Evolutionary conservation across 2,113 vertebrate genomes (phyloP).

Genomic region (Ascaphus truei): DNA sequence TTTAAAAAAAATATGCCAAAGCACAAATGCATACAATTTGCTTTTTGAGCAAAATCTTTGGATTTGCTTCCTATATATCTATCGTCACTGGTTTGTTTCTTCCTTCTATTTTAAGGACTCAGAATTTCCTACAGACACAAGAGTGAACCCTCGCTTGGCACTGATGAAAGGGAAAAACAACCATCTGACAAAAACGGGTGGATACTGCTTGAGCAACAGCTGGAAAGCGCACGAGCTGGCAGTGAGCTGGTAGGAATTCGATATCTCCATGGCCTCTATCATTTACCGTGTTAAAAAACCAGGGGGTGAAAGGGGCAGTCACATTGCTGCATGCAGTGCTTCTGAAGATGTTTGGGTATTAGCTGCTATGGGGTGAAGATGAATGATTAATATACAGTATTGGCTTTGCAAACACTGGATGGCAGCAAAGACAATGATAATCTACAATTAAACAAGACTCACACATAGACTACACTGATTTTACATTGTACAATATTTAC

Average conservation of each 20-base stretch:
- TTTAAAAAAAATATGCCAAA: too few species aligned
- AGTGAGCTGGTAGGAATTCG: slow-evolving; percentile 66
- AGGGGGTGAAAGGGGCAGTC: too few species aligned
- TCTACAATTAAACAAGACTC: not conserved
- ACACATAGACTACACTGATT: not conserved
- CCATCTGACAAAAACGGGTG: slow-evolving; percentile 39
- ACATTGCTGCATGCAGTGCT: too few species aligned
- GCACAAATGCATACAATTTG: too few species aligned
- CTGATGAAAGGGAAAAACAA: slow-evolving; percentile 38
- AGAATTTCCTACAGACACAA: slow-evolving; percentile 54
- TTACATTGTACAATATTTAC: too few species aligned
- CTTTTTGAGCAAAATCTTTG: not conserved
- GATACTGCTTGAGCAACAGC: slow-evolving; percentile 51
- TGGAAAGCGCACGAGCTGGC: slow-evolving; percentile 63
- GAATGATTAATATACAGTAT: too few species aligned
- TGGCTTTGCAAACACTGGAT: slow-evolving; percentile 34
- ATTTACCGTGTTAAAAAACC: slow-evolving; percentile 20
- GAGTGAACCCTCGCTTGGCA: slow-evolving; percentile 40
- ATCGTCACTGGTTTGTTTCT: not conserved
- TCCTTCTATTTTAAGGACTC: slow-evolving; percentile 51
- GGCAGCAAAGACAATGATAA: slow-evolving; percentile 26
- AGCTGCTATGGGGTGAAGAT: too few species aligned
- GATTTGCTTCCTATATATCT: not conserved
- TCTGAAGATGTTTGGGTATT: too few species aligned
- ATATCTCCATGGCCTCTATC: slow-evolving; percentile 18